Conservation (phyloP, 2,888 invertebrate species). For the Clepsis dumicolana region DNA sequence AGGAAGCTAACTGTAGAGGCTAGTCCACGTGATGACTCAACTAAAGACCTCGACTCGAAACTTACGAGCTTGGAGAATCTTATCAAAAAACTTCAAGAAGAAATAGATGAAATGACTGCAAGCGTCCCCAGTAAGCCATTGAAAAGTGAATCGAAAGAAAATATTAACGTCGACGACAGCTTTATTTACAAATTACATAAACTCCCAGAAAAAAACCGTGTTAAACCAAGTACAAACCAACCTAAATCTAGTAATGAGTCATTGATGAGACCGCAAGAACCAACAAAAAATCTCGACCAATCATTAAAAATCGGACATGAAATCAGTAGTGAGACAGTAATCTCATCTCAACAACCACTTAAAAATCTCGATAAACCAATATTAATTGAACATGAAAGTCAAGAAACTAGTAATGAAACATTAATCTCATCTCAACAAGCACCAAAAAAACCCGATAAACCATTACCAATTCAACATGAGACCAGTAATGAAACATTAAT, state of each 20-base stretch:
- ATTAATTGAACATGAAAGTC: too few species aligned
- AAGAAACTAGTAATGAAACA: too few species aligned
- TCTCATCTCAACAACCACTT: too few species aligned
- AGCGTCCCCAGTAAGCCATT: not conserved
- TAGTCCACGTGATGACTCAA: not conserved
- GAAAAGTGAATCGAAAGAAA: not conserved
- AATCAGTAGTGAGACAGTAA: too few species aligned
- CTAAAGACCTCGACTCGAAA: slow-evolving; percentile 57
- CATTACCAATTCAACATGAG: not conserved
- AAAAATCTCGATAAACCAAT: too few species aligned
- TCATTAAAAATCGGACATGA: too few species aligned
- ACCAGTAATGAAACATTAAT: not conserved
- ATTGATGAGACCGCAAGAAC: too few species aligned
- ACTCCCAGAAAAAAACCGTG: not conserved
- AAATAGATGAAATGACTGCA: slow-evolving; percentile 61
- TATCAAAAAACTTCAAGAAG: slow-evolving; percentile 63
- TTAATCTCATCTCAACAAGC: too few species aligned
- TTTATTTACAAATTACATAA: too few species aligned
- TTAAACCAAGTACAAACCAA: not conserved
- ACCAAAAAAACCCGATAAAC: not conserved
- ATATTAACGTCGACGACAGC: too few species aligned
- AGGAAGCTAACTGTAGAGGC: slow-evolving; percentile 52
- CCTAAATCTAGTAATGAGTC: not conserved
- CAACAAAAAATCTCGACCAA: too few species aligned
- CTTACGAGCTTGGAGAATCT: slow-evolving; percentile 63